phyloP scores from a whole-genome alignment of 1,140 invertebrate species.

The Drosophila setifemur region DNA sequence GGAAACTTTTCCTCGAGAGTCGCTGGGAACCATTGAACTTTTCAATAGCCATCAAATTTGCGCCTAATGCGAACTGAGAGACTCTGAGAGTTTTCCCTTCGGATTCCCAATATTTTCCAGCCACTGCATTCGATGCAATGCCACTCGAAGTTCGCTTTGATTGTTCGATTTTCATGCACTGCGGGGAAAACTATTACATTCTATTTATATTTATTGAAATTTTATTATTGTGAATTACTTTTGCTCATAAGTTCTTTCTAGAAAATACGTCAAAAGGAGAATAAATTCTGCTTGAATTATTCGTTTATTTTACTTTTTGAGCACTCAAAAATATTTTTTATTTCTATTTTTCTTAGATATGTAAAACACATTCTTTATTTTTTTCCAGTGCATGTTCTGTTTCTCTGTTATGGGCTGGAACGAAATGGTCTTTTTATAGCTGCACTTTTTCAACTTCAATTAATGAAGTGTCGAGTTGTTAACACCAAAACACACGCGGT shows the following conservation, averaged over 20 bases:
- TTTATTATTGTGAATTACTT: too few relatives aligned
- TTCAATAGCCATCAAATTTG: slow-evolving; percentile 74
- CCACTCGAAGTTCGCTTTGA: slow-evolving; percentile 58
- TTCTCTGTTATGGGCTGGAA: slow-evolving; percentile 34
- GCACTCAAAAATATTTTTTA: too few relatives aligned
- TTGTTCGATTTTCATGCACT: slow-evolving; percentile 15
- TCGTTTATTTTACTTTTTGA: too few relatives aligned
- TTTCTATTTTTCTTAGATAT: too few relatives aligned
- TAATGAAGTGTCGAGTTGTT: slow-evolving; percentile 80
- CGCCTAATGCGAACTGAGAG: slow-evolving; percentile 44
- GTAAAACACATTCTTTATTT: too few relatives aligned
- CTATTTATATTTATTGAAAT: too few relatives aligned
- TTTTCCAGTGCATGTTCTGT: neutral
- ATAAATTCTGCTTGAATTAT: too few relatives aligned
- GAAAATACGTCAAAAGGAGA: too few relatives aligned
- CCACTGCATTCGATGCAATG: slow-evolving; percentile 18
- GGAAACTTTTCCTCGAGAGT: slow-evolving; percentile 2
- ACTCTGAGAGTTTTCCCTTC: slow-evolving; percentile 16
- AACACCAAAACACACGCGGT: slow-evolving; percentile 68
- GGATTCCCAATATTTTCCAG: slow-evolving; percentile 12
- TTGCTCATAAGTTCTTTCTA: too few relatives aligned
- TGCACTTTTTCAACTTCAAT: slow-evolving; percentile 76
- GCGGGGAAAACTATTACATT: neutral
- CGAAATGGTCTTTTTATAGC: slow-evolving; percentile 80
- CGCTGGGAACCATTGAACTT: slow-evolving; percentile 63